Evolutionary conservation across 2,888 invertebrate species (phyloP).

Genomic region (Trichogramma dendrolimi): DNA sequence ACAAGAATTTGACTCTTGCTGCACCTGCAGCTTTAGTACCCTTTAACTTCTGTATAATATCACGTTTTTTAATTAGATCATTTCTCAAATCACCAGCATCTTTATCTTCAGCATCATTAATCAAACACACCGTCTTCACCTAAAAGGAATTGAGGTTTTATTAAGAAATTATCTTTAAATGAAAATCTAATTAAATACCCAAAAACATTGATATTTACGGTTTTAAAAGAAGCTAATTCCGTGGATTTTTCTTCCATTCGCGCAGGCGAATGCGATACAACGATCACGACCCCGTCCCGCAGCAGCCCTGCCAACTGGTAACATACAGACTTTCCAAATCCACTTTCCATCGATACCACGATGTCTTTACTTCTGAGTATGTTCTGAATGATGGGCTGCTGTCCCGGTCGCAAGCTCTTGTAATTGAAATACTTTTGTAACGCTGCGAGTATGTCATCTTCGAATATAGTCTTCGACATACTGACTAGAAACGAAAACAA

Average conservation of each 20-base stretch:
- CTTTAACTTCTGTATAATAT: constrained; percentile 10
- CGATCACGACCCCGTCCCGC: constrained; percentile 8
- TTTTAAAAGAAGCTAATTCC: constrained; percentile 6
- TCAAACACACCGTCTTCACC: constrained; percentile 5
- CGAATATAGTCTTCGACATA: constrained; percentile 5
- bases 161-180: background rate
- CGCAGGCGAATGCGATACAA: constrained; percentile 1
- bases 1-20: constrained; percentile 17
- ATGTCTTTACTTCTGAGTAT: constrained; percentile 11
- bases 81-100: constrained; percentile 12
- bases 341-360: constrained; percentile 14
- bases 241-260: constrained; percentile 12
- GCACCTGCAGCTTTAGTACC: background rate
- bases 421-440: constrained; percentile 14
- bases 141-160: no score
- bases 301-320: constrained; percentile 16
- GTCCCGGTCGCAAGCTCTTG: constrained; percentile 13
- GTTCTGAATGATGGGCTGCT: constrained; percentile 8
- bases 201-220: constrained; percentile 6
- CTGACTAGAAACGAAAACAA: no score
- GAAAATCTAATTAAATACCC: background rate
- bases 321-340: constrained; percentile 19
- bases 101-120: background rate
- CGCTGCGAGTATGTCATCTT: constrained; percentile 15
- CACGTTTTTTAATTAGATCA: constrained; percentile 10